phyloP scores from a whole-genome alignment of 2,888 invertebrate species.

The Orthosia gothica region DNA sequence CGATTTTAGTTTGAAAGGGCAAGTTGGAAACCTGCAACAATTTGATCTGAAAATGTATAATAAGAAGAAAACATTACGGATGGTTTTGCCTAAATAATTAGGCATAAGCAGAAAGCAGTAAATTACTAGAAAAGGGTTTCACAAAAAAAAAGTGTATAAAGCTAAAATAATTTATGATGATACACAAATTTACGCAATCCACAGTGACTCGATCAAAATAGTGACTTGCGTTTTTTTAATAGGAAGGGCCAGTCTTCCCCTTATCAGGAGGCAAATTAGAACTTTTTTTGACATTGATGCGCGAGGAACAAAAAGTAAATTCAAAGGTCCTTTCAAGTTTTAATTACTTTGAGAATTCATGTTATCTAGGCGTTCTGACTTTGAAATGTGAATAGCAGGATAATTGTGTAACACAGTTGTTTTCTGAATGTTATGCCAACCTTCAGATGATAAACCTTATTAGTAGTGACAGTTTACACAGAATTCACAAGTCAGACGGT shows the following conservation, averaged over 20 bases:
- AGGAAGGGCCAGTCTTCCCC: constrained; percentile 9
- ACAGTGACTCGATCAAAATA: background rate
- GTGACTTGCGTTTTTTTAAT: constrained; percentile 16
- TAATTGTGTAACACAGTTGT: background rate
- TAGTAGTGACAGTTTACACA: no score
- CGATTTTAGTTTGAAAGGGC: background rate
- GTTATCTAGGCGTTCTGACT: constrained; percentile 41
- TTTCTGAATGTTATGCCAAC: background rate
- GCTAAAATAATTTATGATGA: background rate
- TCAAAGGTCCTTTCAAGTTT: constrained; percentile 47
- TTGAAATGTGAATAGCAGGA: constrained; percentile 33
- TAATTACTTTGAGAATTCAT: constrained; percentile 56
- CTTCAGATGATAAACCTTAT: no score
- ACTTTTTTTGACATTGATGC: constrained; percentile 22
- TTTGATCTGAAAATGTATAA: background rate
- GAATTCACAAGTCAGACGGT: no score
- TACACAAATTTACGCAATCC: background rate
- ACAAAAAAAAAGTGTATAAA: no score
- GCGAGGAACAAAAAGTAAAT: constrained; percentile 30
- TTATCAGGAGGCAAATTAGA: constrained; percentile 15
- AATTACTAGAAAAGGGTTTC: no score
- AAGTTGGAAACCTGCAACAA: background rate
- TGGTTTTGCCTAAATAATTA: no score
- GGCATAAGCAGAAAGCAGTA: no score
- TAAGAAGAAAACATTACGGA: background rate